Conservation (phyloP, 2,888 invertebrate genomes). For the Pharmacophagus antenor region DNA sequence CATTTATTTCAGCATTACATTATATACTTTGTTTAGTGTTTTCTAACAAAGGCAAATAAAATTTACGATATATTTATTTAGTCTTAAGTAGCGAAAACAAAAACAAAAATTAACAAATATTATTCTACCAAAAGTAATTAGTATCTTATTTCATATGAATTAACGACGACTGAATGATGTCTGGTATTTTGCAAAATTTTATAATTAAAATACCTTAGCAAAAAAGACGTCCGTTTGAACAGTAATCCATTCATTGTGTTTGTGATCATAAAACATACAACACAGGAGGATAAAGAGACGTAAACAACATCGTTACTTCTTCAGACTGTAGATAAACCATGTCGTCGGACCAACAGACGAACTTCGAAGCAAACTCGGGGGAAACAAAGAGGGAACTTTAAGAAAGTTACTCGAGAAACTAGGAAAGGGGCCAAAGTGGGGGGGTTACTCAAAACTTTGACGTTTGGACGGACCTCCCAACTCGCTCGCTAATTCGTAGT, state of each 20-base stretch:
- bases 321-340: conserved; percentile 60
- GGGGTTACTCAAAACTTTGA: conserved; percentile 70
- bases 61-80: no score
- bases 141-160: no score
- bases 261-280: conserved; percentile 17
- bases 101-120: no score
- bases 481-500: conserved; percentile 75
- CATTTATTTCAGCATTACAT: no score
- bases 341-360: conserved; percentile 56
- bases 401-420: conserved; percentile 62
- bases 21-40: no score
- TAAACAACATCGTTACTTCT: conserved; percentile 25
- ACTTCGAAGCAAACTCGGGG: conserved; percentile 59
- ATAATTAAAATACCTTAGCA: not conserved
- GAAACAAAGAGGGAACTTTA: conserved; percentile 71
- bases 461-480: conserved; percentile 64
- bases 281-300: conserved; percentile 5
- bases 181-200: conserved; percentile 6
- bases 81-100: no score
- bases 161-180: no score
- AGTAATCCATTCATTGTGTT: not conserved
- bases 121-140: no score
- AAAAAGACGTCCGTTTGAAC: not conserved
- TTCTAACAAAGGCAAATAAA: no score
- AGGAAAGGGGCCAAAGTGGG: conserved; percentile 48